Base-by-base conservation (phyloP, 92 coral and sea anemone species). In the Porites lobata region DNA sequence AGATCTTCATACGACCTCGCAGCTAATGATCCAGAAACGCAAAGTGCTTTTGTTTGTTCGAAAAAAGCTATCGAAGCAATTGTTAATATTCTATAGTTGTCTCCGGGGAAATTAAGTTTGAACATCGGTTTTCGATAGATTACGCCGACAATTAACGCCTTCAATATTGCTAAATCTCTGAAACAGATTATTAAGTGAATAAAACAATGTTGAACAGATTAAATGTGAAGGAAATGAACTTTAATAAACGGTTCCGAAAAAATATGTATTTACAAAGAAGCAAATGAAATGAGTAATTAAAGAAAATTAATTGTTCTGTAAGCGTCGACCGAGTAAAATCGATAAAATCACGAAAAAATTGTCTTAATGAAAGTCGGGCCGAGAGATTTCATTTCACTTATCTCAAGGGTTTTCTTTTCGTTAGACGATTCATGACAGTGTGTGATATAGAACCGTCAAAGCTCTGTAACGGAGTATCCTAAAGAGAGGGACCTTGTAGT, bases 101-200 rank as follows among this genome's bases (percentile, higher is more conserved):
- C 87, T 61, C 74, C n/a, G 1, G 73, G 80, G 87, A 84, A 84
- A 72, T 83, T 69, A 67, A 67, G 53, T 54, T 52, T 1, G 14
- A 15, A 9, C 26, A 20, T 62, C 66, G 66, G 66, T 62, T 62
- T 62, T 62, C 66, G 66, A 18, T 18, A 62, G n/a, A 15, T n/a
- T 15, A 7, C 8, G 20, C 66, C 47, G 19, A 14, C 8, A 62
- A 62, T 62, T 62, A 15, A 20, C 66, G 20, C 66, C 15, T 62
- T 62, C 20, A 62, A 62, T 62, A 14, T 15, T 62, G 66, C 66
- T 62, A 62, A 62, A 62, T 62, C 66, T 62, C 20, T 7, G 8
- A 9, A 8, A 62, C 66, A 62, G 20, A 62, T 62, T 62, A 2
- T 62, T 56, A 14, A 4, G 15, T 56, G 61, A 56, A 14, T 56